Base-by-base conservation (phyloP, 92 coral and sea anemone species). In the Porites divaricata region DNA sequence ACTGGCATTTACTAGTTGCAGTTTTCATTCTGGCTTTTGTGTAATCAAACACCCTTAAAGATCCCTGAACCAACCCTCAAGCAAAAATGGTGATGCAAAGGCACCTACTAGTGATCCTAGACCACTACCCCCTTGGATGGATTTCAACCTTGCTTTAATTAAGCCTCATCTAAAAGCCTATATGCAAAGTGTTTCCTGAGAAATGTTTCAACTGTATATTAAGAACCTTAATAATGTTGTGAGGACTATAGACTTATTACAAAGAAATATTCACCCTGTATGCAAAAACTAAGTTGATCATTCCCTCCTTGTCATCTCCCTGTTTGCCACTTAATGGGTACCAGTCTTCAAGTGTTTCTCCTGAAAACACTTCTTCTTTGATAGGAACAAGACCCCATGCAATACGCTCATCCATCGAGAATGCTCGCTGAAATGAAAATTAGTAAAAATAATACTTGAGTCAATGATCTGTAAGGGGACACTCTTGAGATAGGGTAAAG, bases 261-360 rank as follows among this genome's bases (percentile, higher is more conserved):
- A 74, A 23, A 58, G 0, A 80, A n/a, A 19, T 2, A 58, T 95
- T 83, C 85, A 97, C 99, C 87, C 91, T 93, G 83, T 90, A 89
- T 2, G 98, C 83, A 83, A 97, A 83, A 16, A 95, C 96, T 85
- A 97, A 83, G 75, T 97, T 97, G 86, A 97, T 88, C 99, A 97
- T 97, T 25, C 99, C 99, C 65, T 97, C 99, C 57, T 97, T 97
- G 16, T 95, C 99, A 1, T 95, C 92, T n/a, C 99, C 99, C 74
- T 97, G 99, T 76, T 95, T 97, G 54, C 99, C 99, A 58, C 97
- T 97, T 66, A 97, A 86, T 13, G 97, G 67, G 45, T 89, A 97
- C 99, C 99, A 97, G 74, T 97, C 97, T 84, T 97, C 99, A 4
- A 90, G 45, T 1, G 98, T 92, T 89, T 97, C 99, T 48, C 98